Percentiles rank a stretch among this genome's conserved stretches.
These are phyloP conservation scores for Embidobia sp. DNA, from an alignment of 2,888 invertebrate genomes.

Conservation along the genomic window DNA sequence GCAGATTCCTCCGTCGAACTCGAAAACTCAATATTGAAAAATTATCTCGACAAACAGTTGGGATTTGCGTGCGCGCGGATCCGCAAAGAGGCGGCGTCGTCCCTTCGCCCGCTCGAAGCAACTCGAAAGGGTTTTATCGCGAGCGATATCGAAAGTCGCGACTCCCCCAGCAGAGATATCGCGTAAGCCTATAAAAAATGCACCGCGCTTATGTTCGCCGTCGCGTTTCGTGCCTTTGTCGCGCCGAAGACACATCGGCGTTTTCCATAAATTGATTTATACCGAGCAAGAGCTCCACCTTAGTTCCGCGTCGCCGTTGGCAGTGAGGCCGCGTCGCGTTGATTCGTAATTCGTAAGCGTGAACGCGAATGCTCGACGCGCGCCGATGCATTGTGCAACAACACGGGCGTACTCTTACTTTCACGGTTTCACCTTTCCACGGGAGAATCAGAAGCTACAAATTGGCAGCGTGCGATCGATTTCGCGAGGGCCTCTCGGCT, in stretches of 20 bases:
- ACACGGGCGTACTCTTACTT: conserved; percentile 41
- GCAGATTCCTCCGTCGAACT: no score
- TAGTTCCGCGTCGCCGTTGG: conserved; percentile 39
- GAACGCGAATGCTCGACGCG: conserved; percentile 21
- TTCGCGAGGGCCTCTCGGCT: no score
- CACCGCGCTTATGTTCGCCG: no score
- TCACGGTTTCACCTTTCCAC: conserved; percentile 60
- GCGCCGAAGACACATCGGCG: conserved; percentile 30
- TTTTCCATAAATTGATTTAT: conserved; percentile 50
- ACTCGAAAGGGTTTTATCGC: no score
- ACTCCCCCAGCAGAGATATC: no score
- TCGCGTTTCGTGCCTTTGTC: conserved; percentile 15
- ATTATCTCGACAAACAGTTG: no score
- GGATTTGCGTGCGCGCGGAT: no score
- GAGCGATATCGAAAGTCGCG: no score
- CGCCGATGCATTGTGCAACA: conserved; percentile 40
- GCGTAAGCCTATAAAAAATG: no score
- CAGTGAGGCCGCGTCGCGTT: conserved; percentile 37
- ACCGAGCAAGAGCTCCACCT: conserved; percentile 40
- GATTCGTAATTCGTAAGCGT: conserved; percentile 48
- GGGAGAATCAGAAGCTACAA: conserved; percentile 52
- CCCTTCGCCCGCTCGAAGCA: no score
- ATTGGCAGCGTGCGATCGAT: conserved; percentile 50
- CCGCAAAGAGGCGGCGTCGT: no score
- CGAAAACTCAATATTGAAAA: no score